These are phyloP conservation scores for Baryphthengus martii DNA, from an alignment of 2,113 vertebrate species.

Conservation along the genomic window DNA sequence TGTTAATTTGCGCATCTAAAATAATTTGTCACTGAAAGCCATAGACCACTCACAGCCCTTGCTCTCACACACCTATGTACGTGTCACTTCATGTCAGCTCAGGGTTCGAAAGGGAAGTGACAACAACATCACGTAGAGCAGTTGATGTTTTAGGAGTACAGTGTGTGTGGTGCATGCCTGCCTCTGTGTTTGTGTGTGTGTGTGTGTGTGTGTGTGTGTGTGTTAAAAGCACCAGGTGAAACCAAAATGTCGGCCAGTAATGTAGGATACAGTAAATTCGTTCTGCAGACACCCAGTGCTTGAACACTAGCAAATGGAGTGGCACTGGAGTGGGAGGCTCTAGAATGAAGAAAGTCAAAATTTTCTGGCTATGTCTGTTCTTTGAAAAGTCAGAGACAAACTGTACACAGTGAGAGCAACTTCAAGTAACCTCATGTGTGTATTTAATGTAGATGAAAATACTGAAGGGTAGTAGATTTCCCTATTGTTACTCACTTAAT, in stretches of 20 bases:
- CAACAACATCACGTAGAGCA: fast-evolving
- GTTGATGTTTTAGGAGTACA: neutral
- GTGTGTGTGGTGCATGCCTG: no score
- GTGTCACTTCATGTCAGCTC: neutral
- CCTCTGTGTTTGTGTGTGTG: no score
- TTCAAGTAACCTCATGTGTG: neutral
- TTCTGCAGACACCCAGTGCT: neutral
- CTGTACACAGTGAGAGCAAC: neutral
- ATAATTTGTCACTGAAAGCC: neutral
- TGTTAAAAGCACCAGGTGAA: neutral
- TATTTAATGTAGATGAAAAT: neutral
- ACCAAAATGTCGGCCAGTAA: neutral
- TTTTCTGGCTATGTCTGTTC: neutral
- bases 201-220: neutral
- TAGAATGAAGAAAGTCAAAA: neutral
- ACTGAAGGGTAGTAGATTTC: neutral
- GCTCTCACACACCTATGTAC: neutral
- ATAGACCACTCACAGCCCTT: neutral
- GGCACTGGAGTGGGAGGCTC: neutral
- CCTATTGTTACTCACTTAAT: neutral
- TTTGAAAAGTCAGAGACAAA: neutral
- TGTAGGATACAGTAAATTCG: neutral
- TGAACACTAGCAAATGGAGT: neutral
- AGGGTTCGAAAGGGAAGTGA: neutral
- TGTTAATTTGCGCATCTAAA: neutral